Conservation (phyloP, 2,888 invertebrate genomes). For the Molorchus minor region DNA sequence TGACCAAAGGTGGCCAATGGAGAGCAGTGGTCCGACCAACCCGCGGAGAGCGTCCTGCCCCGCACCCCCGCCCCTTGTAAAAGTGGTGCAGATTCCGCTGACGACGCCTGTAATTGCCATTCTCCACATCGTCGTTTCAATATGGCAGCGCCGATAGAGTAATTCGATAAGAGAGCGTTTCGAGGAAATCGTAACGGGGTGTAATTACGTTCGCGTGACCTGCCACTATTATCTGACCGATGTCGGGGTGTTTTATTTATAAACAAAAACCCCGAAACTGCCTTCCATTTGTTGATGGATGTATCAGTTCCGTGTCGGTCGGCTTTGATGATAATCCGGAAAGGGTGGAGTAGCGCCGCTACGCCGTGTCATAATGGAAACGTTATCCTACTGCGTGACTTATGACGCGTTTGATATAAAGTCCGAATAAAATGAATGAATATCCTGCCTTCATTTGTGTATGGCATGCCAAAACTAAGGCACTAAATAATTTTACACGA, state of each 20-base stretch:
- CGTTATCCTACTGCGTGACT: constrained; percentile 2
- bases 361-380: constrained; percentile 19
- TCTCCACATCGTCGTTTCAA: constrained; percentile 34
- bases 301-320: constrained; percentile 7
- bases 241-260: constrained; percentile 5
- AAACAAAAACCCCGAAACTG: constrained; percentile 9
- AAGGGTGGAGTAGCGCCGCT: constrained; percentile 19
- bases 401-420: neutral
- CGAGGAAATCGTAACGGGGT: constrained; percentile 47
- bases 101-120: constrained; percentile 35
- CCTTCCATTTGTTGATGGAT: constrained; percentile 17
- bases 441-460: no score
- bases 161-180: constrained; percentile 39
- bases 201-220: constrained; percentile 48
- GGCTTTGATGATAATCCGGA: neutral
- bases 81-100: constrained; percentile 24
- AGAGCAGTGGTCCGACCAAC: constrained; percentile 41
- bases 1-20: constrained; percentile 54
- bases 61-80: constrained; percentile 11
- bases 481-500: no score
- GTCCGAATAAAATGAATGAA: no score
- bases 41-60: constrained; percentile 27
- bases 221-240: constrained; percentile 6
- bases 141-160: constrained; percentile 38
- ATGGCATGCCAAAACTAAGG: no score